These are phyloP conservation scores for Mya arenaria DNA, from an alignment of 1,140 invertebrate genomes.

Conservation along the genomic window DNA sequence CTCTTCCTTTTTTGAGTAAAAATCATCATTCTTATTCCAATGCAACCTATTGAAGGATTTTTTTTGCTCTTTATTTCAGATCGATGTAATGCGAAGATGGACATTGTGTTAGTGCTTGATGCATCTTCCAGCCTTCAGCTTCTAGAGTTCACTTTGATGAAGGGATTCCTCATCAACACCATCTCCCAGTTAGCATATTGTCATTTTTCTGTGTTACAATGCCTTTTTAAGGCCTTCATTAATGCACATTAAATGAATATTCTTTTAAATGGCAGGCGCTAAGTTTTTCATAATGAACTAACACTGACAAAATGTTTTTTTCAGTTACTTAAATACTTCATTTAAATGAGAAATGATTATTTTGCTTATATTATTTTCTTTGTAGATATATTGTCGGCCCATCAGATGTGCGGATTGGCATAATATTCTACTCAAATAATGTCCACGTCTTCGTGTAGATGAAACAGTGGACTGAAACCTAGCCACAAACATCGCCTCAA, in stretches of 20 bases:
- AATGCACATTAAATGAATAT: no score
- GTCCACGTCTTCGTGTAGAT: neutral
- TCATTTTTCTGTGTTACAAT: no score
- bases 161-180: conserved; percentile 1
- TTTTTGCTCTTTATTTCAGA: neutral
- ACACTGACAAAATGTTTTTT: no score
- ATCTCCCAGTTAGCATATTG: no score
- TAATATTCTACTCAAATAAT: neutral
- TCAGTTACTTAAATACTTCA: no score
- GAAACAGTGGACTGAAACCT: neutral
- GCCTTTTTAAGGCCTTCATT: no score
- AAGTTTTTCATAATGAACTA: no score
- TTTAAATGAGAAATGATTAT: no score
- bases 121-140: neutral
- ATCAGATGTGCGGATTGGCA: conserved; percentile 7
- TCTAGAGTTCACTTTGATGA: neutral
- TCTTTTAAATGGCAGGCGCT: no score
- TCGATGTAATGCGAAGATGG: neutral
- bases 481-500: neutral
- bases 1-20: no score
- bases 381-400: conserved; percentile 8
- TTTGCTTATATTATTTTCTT: neutral
- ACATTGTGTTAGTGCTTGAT: conserved; percentile 27
- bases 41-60: no score
- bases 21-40: no score